Conservation (phyloP, 2,888 invertebrate species). For the Chorisops tibialis region DNA sequence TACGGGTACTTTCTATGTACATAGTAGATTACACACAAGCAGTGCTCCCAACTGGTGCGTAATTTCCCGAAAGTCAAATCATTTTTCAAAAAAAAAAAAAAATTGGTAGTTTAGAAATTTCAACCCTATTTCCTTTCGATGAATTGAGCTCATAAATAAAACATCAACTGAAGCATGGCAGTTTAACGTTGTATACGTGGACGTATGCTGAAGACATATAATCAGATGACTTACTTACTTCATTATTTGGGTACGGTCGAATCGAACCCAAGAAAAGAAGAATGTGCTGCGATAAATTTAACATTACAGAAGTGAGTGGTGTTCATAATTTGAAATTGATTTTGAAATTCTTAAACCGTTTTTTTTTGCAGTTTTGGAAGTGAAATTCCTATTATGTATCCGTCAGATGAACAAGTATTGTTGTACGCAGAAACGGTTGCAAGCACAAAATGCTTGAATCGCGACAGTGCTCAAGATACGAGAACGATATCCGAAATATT, state of each 20-base stretch:
- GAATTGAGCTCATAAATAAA: too few relatives aligned
- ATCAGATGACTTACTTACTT: constrained; percentile 75
- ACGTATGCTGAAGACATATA: constrained; percentile 81
- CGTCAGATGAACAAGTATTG: constrained; percentile 69
- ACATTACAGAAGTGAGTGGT: constrained; percentile 69
- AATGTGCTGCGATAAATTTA: constrained; percentile 76
- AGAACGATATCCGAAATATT: constrained; percentile 48
- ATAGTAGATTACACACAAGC: too few relatives aligned
- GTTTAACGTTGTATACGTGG: constrained; percentile 84
- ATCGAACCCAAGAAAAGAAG: constrained; percentile 78
- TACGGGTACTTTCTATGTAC: too few relatives aligned
- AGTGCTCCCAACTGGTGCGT: too few relatives aligned
- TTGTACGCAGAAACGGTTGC: constrained; percentile 59
- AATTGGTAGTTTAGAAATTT: too few relatives aligned
- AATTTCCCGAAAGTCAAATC: too few relatives aligned
- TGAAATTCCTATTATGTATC: constrained; percentile 72
- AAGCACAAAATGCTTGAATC: constrained; percentile 43
- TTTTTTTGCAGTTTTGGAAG: constrained; percentile 59
- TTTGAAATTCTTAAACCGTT: neutral
- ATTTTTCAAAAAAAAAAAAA: too few relatives aligned
- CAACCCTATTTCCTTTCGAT: too few relatives aligned
- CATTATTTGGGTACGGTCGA: constrained; percentile 90
- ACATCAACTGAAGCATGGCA: constrained; percentile 75
- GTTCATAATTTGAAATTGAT: constrained; percentile 1
- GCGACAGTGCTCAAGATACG: constrained; percentile 54